These are phyloP conservation scores for Stigmatopora argus DNA, from an alignment of 2,113 vertebrate species.

Conservation along the genomic window DNA sequence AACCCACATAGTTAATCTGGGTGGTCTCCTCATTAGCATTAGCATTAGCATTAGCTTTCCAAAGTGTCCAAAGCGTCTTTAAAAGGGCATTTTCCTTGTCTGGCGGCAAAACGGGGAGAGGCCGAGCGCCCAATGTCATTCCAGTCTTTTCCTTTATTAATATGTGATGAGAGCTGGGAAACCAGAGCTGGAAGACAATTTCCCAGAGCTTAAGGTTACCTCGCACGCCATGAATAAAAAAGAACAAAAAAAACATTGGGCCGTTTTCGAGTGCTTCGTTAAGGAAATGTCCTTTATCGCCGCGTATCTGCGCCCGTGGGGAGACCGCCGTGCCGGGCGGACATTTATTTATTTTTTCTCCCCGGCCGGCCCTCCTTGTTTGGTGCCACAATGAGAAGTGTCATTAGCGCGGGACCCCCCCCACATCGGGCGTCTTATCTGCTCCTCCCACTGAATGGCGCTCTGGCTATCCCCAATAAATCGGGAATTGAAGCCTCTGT, in stretches of 20 bases:
- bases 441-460: slow-evolving; percentile 30
- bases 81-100: slow-evolving; percentile 45
- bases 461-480: slow-evolving; percentile 42
- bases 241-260: neutral
- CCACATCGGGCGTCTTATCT: slow-evolving; percentile 49
- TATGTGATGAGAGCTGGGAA: slow-evolving; percentile 53
- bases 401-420: slow-evolving; percentile 52
- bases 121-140: slow-evolving; percentile 32
- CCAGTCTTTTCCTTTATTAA: slow-evolving; percentile 48
- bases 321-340: too few species aligned
- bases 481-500: slow-evolving; percentile 35
- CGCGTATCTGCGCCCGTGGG: slow-evolving; percentile 34
- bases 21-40: slow-evolving; percentile 51
- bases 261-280: neutral
- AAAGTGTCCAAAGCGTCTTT: slow-evolving; percentile 40
- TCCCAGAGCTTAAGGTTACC: slow-evolving; percentile 31
- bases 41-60: slow-evolving; percentile 50
- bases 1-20: slow-evolving; percentile 1
- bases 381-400: slow-evolving; percentile 44
- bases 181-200: slow-evolving; percentile 48
- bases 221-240: slow-evolving; percentile 4
- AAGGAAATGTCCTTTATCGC: slow-evolving; percentile 36
- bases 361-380: slow-evolving; percentile 21
- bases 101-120: slow-evolving; percentile 17
- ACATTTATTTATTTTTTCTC: slow-evolving; percentile 28